These are phyloP conservation scores for Apamea crenata DNA, from an alignment of 2,888 invertebrate species.

Conservation along the genomic window DNA sequence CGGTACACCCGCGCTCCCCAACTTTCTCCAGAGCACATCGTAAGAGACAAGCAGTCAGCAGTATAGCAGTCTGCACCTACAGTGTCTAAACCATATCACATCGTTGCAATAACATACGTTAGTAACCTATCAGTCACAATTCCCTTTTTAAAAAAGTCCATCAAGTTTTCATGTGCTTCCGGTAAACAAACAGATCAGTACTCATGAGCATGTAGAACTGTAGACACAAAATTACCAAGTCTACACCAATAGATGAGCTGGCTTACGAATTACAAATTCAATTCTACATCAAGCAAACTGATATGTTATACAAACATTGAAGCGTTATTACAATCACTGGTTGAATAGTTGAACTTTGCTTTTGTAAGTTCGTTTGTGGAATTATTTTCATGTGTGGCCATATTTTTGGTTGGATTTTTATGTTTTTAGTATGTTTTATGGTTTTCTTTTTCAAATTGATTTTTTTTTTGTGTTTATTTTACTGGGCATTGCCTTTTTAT, in stretches of 20 bases:
- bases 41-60: too few relatives aligned
- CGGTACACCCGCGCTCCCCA: too few relatives aligned
- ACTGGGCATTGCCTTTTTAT: too few relatives aligned
- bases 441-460: background rate
- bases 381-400: background rate
- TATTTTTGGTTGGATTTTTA: background rate
- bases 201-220: conserved; percentile 9
- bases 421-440: background rate
- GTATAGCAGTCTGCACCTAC: too few relatives aligned
- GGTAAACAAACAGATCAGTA: conserved; percentile 13
- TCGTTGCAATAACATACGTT: background rate
- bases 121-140: background rate
- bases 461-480: background rate
- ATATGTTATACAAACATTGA: conserved; percentile 41
- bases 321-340: conserved; percentile 35
- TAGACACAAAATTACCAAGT: conserved; percentile 31
- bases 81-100: background rate
- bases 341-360: conserved; percentile 35
- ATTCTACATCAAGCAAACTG: conserved; percentile 34
- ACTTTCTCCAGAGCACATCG: too few relatives aligned
- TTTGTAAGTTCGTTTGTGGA: conserved; percentile 8
- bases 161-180: conserved; percentile 13
- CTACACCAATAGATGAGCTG: conserved; percentile 17
- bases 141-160: background rate
- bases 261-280: conserved; percentile 37